Base-by-base conservation (phyloP, 2,888 invertebrate species). In the Lithophane ornitopus region DNA sequence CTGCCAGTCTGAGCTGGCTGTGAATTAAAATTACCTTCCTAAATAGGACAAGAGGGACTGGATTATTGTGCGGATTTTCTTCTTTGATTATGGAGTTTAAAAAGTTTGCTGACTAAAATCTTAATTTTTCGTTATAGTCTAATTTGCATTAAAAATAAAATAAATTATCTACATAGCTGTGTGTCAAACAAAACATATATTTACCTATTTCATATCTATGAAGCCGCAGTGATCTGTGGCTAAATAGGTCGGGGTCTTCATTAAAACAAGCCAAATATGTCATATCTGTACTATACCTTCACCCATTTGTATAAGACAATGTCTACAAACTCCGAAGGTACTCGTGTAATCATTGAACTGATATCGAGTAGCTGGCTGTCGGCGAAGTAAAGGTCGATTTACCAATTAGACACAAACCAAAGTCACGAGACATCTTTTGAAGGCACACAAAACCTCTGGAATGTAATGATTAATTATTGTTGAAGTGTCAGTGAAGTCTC, bases 401-500 rank as follows among this genome's bases (percentile, higher is more conserved):
- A 59, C 70, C 82, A 82, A 78, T 82, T 79, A 79, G 54, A 39
- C 54, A 19, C 14, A 44, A 74, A 63, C 41, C 74, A 76, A 85
- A 70, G 76, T 74, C 83, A 82, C 65, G 41, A 85, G 71, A 76
- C 69, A 69, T 76, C 79, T 46, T 85, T 82, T 76, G 74, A 74
- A 82, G 72, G 68, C 63, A 76, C 73, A 75, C 70, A 82, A 85
- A 79, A 70, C 61, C 76, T 76, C 72, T 82, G 22, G 44, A 74
- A 54, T 61, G 46, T 74, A 62, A 74, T 85, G 83, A 85, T 85
- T 82, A 76, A 85, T 82, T 72, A 85, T 82, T 72, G 74, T 61
- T 74, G 22, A 66, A 79, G 72, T 79, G 63, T 82, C 61, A 59
- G 59, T 28, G 4, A 41, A 22, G 52, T 58, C 63, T 68, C 19